Evolutionary conservation across 2,113 vertebrate genomes (phyloP), one percentile per base, ranked within the genome.

Genomic region (Oncorhynchus kisutch): DNA sequence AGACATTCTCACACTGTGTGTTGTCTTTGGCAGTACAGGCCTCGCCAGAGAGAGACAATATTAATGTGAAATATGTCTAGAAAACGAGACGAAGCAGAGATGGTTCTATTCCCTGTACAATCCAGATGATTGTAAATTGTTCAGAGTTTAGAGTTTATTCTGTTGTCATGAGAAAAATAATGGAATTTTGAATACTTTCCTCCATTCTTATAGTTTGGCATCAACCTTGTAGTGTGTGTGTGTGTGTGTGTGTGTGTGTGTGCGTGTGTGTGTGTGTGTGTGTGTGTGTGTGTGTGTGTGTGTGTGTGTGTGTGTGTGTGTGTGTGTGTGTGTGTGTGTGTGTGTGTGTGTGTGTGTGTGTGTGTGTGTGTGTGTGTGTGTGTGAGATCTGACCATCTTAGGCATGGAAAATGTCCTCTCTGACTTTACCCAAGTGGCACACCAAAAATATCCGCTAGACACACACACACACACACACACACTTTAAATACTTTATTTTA

Each of bases 1-100:
- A 90, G 89, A 90, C 90, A 90, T 92, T 93, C 93, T 92, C 92
- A 94, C 91, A 93, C 91, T 90, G 88, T 87, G 88, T 93, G 92
- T 93, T 94, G 90, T 91, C 87, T 88, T 93, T 94, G 93, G 93
- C 92, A 84, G 78, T 67, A 34, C 39, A 70, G 70, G 84, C 75
- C 80, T 87, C 31, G 76, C 83, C 67, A 82, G 85, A 89, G 92
- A 90, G 39, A 89, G 13, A 57, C 54, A 18, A 6, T 88, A 89
- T 89, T 89, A 81, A 89, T 88, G 88, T 87, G 83, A 92, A 89
- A 92, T 90, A 88, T 90, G 89, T 91, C 72, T 81, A 79, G 84
- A 91, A 90, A 92, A 89, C 82, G 81, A 90, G 84, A 81, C 77
- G 77, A 81, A 88, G 89, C 78, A 88, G 82, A 89, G 87, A 86